A percentile compares a stretch with the other conserved stretches of the same genome.
Evolutionary conservation across 2,888 invertebrate species (phyloP).

Genomic region (Myopa tessellatipennis): DNA sequence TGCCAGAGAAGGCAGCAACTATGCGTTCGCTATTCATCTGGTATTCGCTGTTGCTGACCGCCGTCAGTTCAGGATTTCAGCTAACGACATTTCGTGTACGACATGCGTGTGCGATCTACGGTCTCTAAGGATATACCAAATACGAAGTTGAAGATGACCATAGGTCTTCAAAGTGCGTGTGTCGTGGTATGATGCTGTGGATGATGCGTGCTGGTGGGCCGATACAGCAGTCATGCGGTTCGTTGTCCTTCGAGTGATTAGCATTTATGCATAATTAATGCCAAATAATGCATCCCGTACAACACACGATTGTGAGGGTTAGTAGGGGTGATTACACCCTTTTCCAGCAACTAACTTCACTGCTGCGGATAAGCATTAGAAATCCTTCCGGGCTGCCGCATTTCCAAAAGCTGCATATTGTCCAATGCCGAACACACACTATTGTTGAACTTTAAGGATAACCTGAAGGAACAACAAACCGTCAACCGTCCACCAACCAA

Average conservation of each 20-base stretch:
- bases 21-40: no score
- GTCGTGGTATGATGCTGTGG: background rate
- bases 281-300: conserved; percentile 29
- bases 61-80: background rate
- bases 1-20: no score
- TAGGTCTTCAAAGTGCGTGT: background rate
- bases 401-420: no score
- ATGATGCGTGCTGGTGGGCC: conserved; percentile 13
- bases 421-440: no score
- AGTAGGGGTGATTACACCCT: background rate
- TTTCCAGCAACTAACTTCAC: background rate
- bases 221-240: background rate
- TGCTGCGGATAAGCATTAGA: background rate
- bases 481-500: background rate
- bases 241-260: conserved; percentile 25
- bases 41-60: no score
- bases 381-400: background rate
- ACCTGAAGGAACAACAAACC: background rate
- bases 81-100: background rate
- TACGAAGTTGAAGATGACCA: background rate
- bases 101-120: background rate
- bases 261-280: conserved; percentile 39
- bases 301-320: conserved; percentile 14
- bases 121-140: background rate
- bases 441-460: no score